phyloP scores from a whole-genome alignment of 2,888 invertebrate species.

The Amphipyra tragopoginis region DNA sequence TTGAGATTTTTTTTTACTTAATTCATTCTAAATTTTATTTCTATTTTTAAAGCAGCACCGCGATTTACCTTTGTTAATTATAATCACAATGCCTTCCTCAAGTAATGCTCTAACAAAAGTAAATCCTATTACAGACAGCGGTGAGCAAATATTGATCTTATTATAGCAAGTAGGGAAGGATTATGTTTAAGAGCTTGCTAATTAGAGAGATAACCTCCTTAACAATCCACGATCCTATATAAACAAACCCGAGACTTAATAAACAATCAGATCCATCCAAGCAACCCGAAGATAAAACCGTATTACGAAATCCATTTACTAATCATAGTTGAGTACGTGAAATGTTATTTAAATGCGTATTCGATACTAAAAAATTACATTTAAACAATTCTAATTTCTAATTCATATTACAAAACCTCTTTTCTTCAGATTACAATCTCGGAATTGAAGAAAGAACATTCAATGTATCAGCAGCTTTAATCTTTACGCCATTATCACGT shows the following conservation, averaged over 20 bases:
- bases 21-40: neutral
- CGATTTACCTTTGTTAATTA: conserved; percentile 10
- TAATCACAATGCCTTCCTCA: conserved; percentile 28
- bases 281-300: conserved; percentile 64
- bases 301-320: conserved; percentile 46
- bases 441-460: conserved; percentile 24
- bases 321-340: conserved; percentile 42
- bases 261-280: conserved; percentile 62
- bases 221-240: conserved; percentile 82
- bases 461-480: conserved; percentile 28
- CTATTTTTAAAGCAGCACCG: neutral
- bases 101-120: conserved; percentile 49
- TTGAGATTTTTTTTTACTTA: neutral
- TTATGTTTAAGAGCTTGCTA: conserved; percentile 84
- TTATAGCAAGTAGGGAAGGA: conserved; percentile 76
- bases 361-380: conserved; percentile 27
- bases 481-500: conserved; percentile 33
- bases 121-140: conserved; percentile 61
- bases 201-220: conserved; percentile 83
- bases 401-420: conserved; percentile 19
- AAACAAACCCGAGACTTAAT: conserved; percentile 78
- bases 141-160: conserved; percentile 75
- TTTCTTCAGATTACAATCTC: conserved; percentile 24
- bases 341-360: conserved; percentile 39
- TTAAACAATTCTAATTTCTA: conserved; percentile 6